These are phyloP conservation scores for Percopsis omiscomaycus DNA, from an alignment of 2,797 vertebrate genomes.

Conservation along the genomic window DNA sequence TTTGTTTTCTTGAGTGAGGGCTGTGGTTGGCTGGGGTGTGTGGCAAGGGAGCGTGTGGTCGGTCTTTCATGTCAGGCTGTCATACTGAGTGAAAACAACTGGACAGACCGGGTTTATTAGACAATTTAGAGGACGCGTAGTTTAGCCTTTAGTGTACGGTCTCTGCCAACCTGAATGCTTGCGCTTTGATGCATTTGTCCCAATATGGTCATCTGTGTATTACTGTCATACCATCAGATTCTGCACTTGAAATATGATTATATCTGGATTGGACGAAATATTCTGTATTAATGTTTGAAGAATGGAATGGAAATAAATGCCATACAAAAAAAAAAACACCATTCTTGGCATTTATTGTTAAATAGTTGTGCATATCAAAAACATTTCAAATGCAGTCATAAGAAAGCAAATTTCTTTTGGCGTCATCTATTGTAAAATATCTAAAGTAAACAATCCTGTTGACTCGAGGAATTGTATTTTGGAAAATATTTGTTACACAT, in stretches of 20 bases:
- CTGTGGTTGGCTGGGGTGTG: conserved; percentile 57
- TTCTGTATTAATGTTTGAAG: background rate
- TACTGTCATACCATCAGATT: background rate
- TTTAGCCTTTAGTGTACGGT: conserved; percentile 2
- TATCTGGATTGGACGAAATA: background rate
- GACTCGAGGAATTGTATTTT: background rate
- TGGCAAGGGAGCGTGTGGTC: conserved; percentile 53
- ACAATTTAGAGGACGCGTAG: conserved; percentile 37
- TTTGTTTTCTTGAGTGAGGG: conserved; percentile 65
- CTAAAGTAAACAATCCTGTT: background rate
- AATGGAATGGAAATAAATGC: conserved; percentile 18
- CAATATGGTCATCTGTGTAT: background rate
- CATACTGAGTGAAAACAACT: conserved; percentile 45
- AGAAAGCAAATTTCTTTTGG: conserved; percentile 16
- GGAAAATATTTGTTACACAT: conserved; percentile 23
- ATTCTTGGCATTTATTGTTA: conserved; percentile 64
- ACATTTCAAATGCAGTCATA: conserved; percentile 35
- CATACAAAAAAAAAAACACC: conserved; percentile 45
- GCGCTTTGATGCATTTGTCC: conserved; percentile 4
- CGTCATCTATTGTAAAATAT: too few relatives aligned
- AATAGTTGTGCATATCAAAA: conserved; percentile 51
- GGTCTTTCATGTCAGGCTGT: conserved; percentile 49
- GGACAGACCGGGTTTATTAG: conserved; percentile 36
- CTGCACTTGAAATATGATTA: background rate
- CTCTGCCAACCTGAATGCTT: conserved; percentile 28